Percentiles rank a stretch among this genome's conserved stretches.
Evolutionary conservation across 2,113 vertebrate genomes (phyloP).

Genomic region (Pandion haliaetus): DNA sequence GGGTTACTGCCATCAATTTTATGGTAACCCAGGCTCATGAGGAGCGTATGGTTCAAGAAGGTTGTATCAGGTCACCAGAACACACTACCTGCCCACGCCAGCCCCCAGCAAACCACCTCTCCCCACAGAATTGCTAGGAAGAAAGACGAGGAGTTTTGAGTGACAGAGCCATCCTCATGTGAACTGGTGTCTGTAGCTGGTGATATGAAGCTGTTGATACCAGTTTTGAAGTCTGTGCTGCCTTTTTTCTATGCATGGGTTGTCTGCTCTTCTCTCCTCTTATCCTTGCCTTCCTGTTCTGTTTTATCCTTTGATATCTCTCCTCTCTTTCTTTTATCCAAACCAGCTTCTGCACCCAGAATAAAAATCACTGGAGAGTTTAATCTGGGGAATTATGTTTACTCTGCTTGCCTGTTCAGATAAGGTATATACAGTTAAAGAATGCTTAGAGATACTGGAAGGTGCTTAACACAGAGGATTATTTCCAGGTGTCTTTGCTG

Average conservation of each 20-base stretch:
- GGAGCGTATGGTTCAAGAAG: background rate
- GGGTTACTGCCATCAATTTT: background rate
- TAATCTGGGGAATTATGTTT: background rate
- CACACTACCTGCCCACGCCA: accelerated
- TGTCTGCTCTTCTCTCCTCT: background rate
- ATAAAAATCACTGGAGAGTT: background rate
- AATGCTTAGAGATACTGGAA: background rate
- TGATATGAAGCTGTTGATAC: background rate
- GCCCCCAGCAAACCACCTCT: background rate
- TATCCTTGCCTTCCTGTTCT: background rate
- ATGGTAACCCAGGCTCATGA: background rate
- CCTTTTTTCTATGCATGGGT: background rate
- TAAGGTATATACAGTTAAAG: background rate
- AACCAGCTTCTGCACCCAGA: background rate
- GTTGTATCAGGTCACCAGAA: background rate
- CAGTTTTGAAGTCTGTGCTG: background rate
- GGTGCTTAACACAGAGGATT: background rate
- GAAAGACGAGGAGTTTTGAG: background rate
- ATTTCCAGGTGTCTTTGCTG: background rate
- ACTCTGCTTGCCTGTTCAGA: background rate
- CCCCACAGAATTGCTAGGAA: background rate
- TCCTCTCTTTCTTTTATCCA: background rate
- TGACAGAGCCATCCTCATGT: background rate
- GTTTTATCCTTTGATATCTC: background rate
- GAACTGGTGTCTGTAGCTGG: background rate